Evolutionary conservation across 2,797 vertebrate genomes (phyloP), one percentile per base, ranked within the genome.

Genomic region (Helicolenus hilgendorfi): DNA sequence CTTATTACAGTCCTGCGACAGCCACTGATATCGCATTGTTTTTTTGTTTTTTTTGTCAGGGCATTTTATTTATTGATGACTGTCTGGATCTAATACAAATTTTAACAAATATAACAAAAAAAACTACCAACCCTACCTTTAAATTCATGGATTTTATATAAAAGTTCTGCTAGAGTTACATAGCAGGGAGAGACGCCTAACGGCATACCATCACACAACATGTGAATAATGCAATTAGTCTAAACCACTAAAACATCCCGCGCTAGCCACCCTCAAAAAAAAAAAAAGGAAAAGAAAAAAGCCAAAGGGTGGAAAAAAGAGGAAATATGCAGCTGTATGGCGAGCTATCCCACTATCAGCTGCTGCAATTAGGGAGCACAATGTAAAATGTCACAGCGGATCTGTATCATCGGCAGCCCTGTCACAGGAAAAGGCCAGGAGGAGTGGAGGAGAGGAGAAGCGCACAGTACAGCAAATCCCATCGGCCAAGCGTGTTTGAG

Each of bases 341-440:
- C 78, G 95, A 95, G 86, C 91, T 91, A 87, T 95, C 92, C 91
- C 72, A 88, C 93, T 87, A 93, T 94, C 92, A 94, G 94, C 92
- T 92, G 92, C 90, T 88, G 92, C 92, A 97, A 97, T 97, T 96
- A 97, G 92, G 91, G 84, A 94, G 84, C 92, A 96, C 94, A 96
- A 95, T 95, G 96, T 95, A 95, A 96, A 97, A 97, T 96, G 96
- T 97, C 95, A 97, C 91, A 89, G 94, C 29, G 92, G 94, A 97
- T 97, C 95, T 96, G 94, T 94, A 95, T 96, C 95, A 96, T 94
- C 87, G 89, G 91, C 93, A 94, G 92, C 91, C 86, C 93, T 96
- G 94, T 95, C 95, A 96, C 89, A 85, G 86, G 84, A 83, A 96
- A 96, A 95, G 93, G 94, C 94, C 93, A 96, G 80, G 84, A 93